A percentile compares a stretch with the other conserved stretches of the same genome.
phyloP scores from a whole-genome alignment of 2,113 vertebrate genomes.

The Laticauda laticaudata region DNA sequence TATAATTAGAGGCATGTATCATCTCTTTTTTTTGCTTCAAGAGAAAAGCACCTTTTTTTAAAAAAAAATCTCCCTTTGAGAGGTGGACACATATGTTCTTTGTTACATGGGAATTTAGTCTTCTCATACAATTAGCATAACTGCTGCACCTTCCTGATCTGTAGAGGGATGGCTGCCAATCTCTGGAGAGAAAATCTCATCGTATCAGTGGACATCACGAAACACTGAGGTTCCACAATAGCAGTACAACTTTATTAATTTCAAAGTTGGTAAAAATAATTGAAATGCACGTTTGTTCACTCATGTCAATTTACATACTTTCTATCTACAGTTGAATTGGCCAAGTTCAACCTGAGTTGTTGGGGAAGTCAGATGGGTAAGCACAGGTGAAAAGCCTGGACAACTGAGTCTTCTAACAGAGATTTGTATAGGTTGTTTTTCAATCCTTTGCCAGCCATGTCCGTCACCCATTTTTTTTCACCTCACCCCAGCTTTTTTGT shows the following conservation, averaged over 20 bases:
- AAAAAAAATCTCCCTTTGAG: not conserved
- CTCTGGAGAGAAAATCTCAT: not conserved
- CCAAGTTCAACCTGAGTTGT: not conserved
- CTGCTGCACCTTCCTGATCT: not conserved
- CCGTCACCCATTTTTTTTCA: not conserved
- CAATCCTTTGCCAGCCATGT: not conserved
- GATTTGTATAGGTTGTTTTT: not conserved
- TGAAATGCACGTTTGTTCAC: not conserved
- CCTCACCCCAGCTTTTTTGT: not conserved
- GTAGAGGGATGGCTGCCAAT: not conserved
- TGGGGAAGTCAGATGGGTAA: not conserved
- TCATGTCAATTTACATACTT: not conserved
- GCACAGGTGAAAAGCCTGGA: not conserved
- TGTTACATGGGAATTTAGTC: not conserved
- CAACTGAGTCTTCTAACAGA: not conserved
- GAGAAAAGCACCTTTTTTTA: not conserved
- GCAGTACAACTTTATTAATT: not conserved
- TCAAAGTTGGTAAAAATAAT: not conserved
- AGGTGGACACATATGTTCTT: not conserved
- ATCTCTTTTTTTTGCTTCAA: not conserved
- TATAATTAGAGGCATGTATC: not conserved
- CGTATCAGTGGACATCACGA: not conserved
- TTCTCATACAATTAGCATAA: not conserved
- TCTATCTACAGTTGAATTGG: not conserved
- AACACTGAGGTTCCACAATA: not conserved